A percentile compares a stretch with the other conserved stretches of the same genome.
Conservation (phyloP, 2,888 invertebrate species). For the Lomographa bimaculata region DNA sequence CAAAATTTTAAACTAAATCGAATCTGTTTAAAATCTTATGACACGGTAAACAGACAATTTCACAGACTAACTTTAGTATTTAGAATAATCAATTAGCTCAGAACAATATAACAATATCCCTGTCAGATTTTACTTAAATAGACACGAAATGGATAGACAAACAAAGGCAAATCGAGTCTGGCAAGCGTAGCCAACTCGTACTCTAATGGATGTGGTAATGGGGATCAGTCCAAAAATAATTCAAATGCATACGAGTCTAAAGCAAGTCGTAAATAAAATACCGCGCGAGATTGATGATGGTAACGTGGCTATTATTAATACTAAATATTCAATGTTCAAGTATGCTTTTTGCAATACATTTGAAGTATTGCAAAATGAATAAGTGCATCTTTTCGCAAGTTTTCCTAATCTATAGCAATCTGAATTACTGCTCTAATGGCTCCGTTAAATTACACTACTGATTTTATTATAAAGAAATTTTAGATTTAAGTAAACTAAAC, state of each 20-base stretch:
- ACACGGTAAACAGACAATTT: no score
- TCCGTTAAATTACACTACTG: no score
- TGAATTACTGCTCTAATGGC: no score
- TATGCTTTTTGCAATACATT: slow-evolving; percentile 19
- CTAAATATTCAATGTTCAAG: slow-evolving; percentile 11
- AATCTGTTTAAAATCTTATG: no score
- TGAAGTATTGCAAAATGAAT: no score
- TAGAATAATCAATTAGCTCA: no score
- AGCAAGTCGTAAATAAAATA: slow-evolving; percentile 24
- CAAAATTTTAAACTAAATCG: no score
- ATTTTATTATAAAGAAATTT: no score
- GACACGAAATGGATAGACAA: slow-evolving; percentile 30
- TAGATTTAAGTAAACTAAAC: no score
- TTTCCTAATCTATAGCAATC: no score
- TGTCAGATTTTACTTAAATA: slow-evolving; percentile 8
- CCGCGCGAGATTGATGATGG: slow-evolving; percentile 19
- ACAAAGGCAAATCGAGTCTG: slow-evolving; percentile 36
- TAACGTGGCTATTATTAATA: slow-evolving; percentile 17
- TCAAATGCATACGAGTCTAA: slow-evolving; percentile 30
- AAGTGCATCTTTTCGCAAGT: slow-evolving; percentile 17
- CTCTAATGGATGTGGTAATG: slow-evolving; percentile 49
- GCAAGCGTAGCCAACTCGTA: slow-evolving; percentile 31
- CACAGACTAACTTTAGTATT: no score
- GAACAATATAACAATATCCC: no score
- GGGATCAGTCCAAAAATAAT: slow-evolving; percentile 62